phyloP scores from a whole-genome alignment of 1,140 invertebrate genomes.

The Choristoneura fumiferana region DNA sequence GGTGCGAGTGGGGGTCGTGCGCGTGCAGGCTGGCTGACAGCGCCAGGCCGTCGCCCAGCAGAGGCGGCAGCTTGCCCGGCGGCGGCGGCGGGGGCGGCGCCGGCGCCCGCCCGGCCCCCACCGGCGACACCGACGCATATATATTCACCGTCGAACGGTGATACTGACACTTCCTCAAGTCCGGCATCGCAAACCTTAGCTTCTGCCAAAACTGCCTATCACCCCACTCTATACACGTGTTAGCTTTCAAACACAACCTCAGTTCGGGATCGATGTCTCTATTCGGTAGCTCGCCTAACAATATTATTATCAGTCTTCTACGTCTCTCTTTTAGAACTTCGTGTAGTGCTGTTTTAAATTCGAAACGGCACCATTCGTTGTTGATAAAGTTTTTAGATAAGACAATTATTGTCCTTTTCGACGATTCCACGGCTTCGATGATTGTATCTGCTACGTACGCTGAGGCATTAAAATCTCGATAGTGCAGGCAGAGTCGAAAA shows the following conservation, averaged over 20 bases:
- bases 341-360: slow-evolving; percentile 95
- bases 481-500: slow-evolving; percentile 91
- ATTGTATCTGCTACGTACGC: slow-evolving; percentile 93
- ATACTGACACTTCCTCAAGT: slow-evolving; percentile 82
- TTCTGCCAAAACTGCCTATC: slow-evolving; percentile 97
- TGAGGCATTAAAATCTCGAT: slow-evolving; percentile 89
- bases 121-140: slow-evolving; percentile 80
- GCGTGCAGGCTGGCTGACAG: slow-evolving; percentile 82
- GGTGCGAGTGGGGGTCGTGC: slow-evolving; percentile 85
- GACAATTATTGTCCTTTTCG: slow-evolving; percentile 92
- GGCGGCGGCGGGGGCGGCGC: slow-evolving; percentile 83
- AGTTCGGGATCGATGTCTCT: slow-evolving; percentile 94
- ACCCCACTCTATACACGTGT: slow-evolving; percentile 94
- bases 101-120: slow-evolving; percentile 78
- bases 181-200: slow-evolving; percentile 93
- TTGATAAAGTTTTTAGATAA: slow-evolving; percentile 95
- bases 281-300: slow-evolving; percentile 90
- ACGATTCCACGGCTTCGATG: slow-evolving; percentile 93
- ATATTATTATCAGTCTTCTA: slow-evolving; percentile 90
- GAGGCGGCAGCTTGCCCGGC: slow-evolving; percentile 76
- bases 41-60: slow-evolving; percentile 72
- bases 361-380: slow-evolving; percentile 96
- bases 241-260: slow-evolving; percentile 91
- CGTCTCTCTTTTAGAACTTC: slow-evolving; percentile 91
- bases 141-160: slow-evolving; percentile 82